phyloP scores from a whole-genome alignment of 2,797 vertebrate genomes.

The Myioborus melanocephalus region DNA sequence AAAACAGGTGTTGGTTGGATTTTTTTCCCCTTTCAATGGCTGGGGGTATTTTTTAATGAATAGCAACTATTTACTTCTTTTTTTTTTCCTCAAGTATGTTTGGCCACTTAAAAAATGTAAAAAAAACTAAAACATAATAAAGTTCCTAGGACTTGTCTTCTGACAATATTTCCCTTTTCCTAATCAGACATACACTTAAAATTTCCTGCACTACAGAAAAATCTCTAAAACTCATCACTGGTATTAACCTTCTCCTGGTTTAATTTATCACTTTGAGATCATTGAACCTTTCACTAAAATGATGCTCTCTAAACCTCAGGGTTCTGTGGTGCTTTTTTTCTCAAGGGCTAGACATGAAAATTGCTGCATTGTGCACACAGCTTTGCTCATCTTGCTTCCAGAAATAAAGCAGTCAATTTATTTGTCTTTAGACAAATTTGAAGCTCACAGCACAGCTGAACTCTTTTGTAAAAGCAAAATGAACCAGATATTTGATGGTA shows the following conservation, averaged over 20 bases:
- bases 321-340: background rate
- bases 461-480: background rate
- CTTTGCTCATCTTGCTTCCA: background rate
- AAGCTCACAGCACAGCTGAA: background rate
- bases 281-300: background rate
- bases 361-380: too few relatives aligned
- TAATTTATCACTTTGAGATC: background rate
- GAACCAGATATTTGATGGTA: background rate
- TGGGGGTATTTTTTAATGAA: background rate
- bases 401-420: background rate
- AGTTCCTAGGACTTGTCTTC: background rate
- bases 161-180: background rate
- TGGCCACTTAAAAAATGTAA: background rate
- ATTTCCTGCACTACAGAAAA: background rate
- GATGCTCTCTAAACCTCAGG: background rate
- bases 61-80: background rate
- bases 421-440: background rate
- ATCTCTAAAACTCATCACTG: background rate
- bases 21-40: background rate
- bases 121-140: background rate
- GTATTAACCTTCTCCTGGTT: background rate
- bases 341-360: background rate
- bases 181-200: background rate
- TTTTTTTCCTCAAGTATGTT: accelerated
- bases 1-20: background rate